A percentile compares a stretch with the other conserved stretches of the same genome.
Evolutionary conservation across 2,797 vertebrate species (phyloP).

Genomic region (Avahi laniger): DNA sequence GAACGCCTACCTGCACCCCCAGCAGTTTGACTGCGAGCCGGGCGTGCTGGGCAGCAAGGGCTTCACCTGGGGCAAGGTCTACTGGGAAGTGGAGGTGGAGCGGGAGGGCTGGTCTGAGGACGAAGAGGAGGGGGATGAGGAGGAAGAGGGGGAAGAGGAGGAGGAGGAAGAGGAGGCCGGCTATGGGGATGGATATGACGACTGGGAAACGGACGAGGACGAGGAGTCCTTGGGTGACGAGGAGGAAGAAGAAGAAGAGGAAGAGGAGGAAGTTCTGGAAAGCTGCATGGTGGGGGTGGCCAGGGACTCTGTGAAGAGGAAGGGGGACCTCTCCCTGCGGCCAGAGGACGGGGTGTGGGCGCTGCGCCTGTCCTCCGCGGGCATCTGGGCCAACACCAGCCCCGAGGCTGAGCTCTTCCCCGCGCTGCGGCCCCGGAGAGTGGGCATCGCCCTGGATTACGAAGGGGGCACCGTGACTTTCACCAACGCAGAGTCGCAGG

Average conservation of each 20-base stretch:
- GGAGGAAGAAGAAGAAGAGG: constrained; percentile 48
- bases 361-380: constrained; percentile 51
- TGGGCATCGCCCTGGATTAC: constrained; percentile 76
- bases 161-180: constrained; percentile 43
- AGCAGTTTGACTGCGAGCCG: constrained; percentile 67
- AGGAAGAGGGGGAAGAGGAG: constrained; percentile 53
- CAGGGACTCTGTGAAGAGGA: constrained; percentile 71
- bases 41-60: constrained; percentile 73
- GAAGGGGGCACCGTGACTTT: constrained; percentile 74
- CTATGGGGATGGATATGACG: background rate
- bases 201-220: constrained; percentile 69
- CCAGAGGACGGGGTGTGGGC: constrained; percentile 72
- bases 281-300: constrained; percentile 76
- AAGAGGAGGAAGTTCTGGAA: constrained; percentile 59
- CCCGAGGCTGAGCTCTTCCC: constrained; percentile 67
- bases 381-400: constrained; percentile 68
- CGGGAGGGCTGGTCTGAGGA: constrained; percentile 68
- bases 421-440: background rate
- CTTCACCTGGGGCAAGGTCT: constrained; percentile 77
- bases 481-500: constrained; percentile 69
- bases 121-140: constrained; percentile 54
- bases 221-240: constrained; percentile 59
- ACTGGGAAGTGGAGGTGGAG: constrained; percentile 75
- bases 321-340: constrained; percentile 63
- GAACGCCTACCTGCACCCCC: background rate